Evolutionary conservation across 2,113 vertebrate genomes (phyloP), one percentile per base, ranked within the genome.

Genomic region (Sisor rabdophorus): DNA sequence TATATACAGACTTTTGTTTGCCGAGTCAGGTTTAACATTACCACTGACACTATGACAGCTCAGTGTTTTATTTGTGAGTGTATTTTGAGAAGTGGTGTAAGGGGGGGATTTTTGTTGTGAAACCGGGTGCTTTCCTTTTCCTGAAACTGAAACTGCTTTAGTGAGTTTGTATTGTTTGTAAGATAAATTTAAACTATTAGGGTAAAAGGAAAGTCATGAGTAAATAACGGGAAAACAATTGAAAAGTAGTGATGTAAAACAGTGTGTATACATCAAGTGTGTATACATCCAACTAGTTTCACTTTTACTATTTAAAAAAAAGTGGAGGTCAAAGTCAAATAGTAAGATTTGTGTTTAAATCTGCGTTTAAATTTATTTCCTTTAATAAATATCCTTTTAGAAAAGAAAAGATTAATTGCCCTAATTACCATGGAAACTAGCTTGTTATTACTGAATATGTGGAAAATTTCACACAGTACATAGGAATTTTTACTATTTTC

Each of bases 241-340:
- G 30, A 12, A 13, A 17, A 28, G n/a, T 17, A 19, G n/a, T 40
- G n/a, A 15, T n/a, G 13, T 11, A 16, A 47, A 26, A 3, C 13
- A 10, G 48, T 16, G 3, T 48, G 22, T 11, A 4, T 15, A 68
- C 24, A 17, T 36, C 3, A 36, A 63, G 28, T 32, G 59, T 53
- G 55, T 54, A 30, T 59, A 36, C 4, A 9, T 7, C 47, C 7
- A 55, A 12, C 63, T 22, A 76, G 63, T 76, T 69, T 68, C 63
- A 58, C 64, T 76, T 76, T 61, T 54, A 17, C 28, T 71, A n/a
- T 70, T 32, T 20, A 32, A 52, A 52, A 2, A 36, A 36, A 6
- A 36, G 32, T 36, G 6, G 32, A 36, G 6, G 32, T 36, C 32
- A 36, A 36, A 36, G 26, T 70, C 16, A 26, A n/a, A 28, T 50